Evolutionary conservation across 92 coral and sea anemone genomes (phyloP), one percentile per base, ranked within the genome.

Genomic region (Siderastrea radians): DNA sequence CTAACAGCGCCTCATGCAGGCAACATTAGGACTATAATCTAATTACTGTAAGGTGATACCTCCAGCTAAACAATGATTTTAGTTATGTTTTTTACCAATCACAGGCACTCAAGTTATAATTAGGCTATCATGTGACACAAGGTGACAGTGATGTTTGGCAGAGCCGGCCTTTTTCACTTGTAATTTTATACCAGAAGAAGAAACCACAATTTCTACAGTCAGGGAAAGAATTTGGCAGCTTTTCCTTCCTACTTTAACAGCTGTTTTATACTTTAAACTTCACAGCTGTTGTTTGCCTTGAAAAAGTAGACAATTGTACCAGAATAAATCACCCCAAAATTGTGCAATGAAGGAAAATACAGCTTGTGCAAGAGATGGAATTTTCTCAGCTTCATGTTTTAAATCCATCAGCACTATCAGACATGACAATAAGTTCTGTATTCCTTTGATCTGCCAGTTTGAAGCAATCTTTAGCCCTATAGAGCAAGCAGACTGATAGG

Each of bases 1-100:
- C 95, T 77, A 85, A 85, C 89, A 72, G 82, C 16, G 91, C 94
- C 89, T 85, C 94, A 91, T 91, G 90, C 94, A 83, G 94, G 91
- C 89, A 91, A 87, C 86, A 91, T 91, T 91, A 91, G 88, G 87
- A 62, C 75, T 8, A 47, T 82, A 91, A 87, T 87, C 94, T 91
- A 91, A 91, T 91, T 91, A 91, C 54, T 87, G 94, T 77, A 91
- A 91, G 81, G 62, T 81, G 94, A 91, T 82, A 87, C 83, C 48
- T 81, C 67, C 91, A 87, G 66, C 84, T 47, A 82, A 72, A 91
- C 94, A 91, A 91, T 76, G 80, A 55, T 68, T 84, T 68, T 85
- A 55, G 77, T 85, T 49, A 54, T 85, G 89, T 57, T 67, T 77
- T 68, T 77, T 77, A 85, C 83, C 89, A 85, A 85, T 85, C 89